These are phyloP conservation scores for Nyctereutes procyonoides DNA, from an alignment of 2,113 vertebrate species.

Conservation along the genomic window DNA sequence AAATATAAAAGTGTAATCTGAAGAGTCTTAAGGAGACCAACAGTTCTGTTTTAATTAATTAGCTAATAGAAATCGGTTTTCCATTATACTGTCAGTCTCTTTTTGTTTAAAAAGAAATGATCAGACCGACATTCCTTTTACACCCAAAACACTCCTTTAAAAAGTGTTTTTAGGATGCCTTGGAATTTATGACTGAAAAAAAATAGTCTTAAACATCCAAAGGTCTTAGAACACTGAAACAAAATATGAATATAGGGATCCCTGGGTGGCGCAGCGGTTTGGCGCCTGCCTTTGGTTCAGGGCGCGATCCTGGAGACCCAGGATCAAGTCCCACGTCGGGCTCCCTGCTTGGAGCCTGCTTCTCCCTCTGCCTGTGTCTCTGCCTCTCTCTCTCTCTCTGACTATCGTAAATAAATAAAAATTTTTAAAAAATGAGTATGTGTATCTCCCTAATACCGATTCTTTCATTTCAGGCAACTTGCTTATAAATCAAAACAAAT, in stretches of 20 bases:
- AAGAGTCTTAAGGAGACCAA: constrained; percentile 67
- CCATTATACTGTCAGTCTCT: constrained; percentile 66
- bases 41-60: constrained; percentile 81
- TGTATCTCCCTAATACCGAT: neutral
- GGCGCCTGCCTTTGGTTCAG: too few relatives aligned
- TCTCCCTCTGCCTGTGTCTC: too few relatives aligned
- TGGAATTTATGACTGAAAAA: constrained; percentile 64
- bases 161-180: constrained; percentile 42
- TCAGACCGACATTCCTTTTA: constrained; percentile 64
- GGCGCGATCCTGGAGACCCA: too few relatives aligned
- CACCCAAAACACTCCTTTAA: constrained; percentile 18
- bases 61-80: constrained; percentile 63
- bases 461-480: constrained; percentile 52
- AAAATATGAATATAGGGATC: constrained; percentile 14
- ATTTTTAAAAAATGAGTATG: neutral
- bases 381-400: too few relatives aligned
- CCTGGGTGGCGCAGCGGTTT: too few relatives aligned
- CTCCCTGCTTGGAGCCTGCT: too few relatives aligned
- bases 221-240: constrained; percentile 43
- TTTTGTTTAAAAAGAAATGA: constrained; percentile 66
- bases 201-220: constrained; percentile 41
- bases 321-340: too few relatives aligned
- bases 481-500: constrained; percentile 59
- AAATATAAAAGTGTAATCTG: constrained; percentile 67
- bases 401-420: too few relatives aligned